Base-by-base conservation (phyloP, 2,888 invertebrate species). In the Acrocera orbiculus region DNA sequence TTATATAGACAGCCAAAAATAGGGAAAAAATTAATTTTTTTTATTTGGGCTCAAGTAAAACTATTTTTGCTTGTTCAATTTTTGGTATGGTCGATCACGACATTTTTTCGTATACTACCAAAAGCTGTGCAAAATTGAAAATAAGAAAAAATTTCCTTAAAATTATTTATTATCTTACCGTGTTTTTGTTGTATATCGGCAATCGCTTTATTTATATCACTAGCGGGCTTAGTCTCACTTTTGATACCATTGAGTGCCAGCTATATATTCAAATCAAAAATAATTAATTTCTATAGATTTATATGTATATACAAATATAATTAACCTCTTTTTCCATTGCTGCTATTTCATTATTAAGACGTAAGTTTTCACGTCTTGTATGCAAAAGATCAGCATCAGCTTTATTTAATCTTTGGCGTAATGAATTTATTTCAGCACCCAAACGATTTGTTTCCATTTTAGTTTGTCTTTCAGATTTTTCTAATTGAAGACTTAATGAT, bases 161-260 rank as follows among this genome's bases (percentile, higher is more conserved):
- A n/a, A n/a, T n/a, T n/a, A n/a, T n/a, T n/a, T n/a, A n/a, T n/a
- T n/a, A n/a, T n/a, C 74, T 65, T 67, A 85, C 85, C 80, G 61
- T 85, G 82, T 56, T 82, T 85, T 17, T 74, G 72, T 50, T 85
- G 83, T 69, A 85, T 76, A 34, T 78, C 73, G 41, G 76, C 72
- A 28, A 85, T 68, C 62, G 80, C 71, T 13, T 76, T 69, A 16
- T 76, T 68, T 34, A 83, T 51, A 49, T 82, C 80, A 48, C 76
- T 76, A 33, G 79, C 78, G 46, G 69, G 67, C 10, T 69, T 65
- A 40, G 70, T 63, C 45, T 67, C 64, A 41, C 70, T 68, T 30
- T 69, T 69, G 35, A 72, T 48, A 45, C 61, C 67, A 25, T 68
- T 69, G 57, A 71, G 65, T n/a, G 70, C 69, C 43, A 71, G 47